Base-by-base conservation (phyloP, 2,888 invertebrate species). In the Ashinkailepas kermadecensis region DNA sequence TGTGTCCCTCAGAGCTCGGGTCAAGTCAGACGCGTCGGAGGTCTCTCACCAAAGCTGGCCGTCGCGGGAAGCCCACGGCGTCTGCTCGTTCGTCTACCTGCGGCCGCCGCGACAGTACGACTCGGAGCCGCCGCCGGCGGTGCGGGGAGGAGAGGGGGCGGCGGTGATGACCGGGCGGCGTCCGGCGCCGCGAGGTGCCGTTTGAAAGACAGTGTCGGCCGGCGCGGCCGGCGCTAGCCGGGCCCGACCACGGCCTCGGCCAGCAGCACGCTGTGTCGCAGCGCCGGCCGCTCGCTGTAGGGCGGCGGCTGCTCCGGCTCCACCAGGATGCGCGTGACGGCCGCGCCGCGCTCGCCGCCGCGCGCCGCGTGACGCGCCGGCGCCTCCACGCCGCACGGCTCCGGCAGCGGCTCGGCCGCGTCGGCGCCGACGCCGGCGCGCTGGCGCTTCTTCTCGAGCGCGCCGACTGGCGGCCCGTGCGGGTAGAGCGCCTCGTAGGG, bases 251-350 rank as follows among this genome's bases (percentile, higher is more conserved):
- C 54, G 8, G 54, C 54, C 74, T 54, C 54, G 12, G 74, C 74
- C 54, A 74, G 74, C 74, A 74, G 74, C 54, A 74, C 54, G 54
- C 74, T 74, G 74, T 74, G 74, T 18, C 74, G 39, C 74, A 54
- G 74, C 74, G 74, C 74, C 18, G 74, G 74, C 18, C 54, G 25
- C 74, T 74, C 74, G 18, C 39, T 74, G 74, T 74, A 74, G 9
- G 74, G 74, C 74, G 74, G 74, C 7, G 74, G 74, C 74, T 54
- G 18, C 74, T 74, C 74, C 54, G 74, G 54, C 74, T 74, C 74
- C 54, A 74, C 74, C 54, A 8, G 54, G 18, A 74, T 74, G 74
- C 18, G 74, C 54, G 74, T 74, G 39, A 74, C 54, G 74, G 74
- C 54, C 39, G 70, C 25, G 70, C 39, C 65, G 65, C 65, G 23